These are phyloP conservation scores for Leptinotarsa undecemlineata DNA, from an alignment of 1,140 invertebrate species.

Conservation along the genomic window DNA sequence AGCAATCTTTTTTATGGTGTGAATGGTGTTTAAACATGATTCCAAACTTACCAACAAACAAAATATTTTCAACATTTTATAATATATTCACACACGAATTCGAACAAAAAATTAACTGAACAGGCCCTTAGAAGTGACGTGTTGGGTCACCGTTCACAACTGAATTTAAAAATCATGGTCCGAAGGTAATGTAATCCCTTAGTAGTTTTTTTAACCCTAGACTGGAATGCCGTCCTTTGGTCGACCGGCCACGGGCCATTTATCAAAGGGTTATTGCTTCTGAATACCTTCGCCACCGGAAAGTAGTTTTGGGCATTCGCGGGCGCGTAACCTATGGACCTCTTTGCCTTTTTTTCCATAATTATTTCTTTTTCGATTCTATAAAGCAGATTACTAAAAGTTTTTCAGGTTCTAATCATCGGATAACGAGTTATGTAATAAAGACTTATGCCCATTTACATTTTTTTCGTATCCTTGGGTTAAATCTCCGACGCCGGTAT, in stretches of 20 bases:
- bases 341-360: not conserved
- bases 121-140: too few relatives aligned
- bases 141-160: not conserved
- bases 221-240: constrained; percentile 39
- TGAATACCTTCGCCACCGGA: constrained; percentile 11
- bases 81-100: too few relatives aligned
- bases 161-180: constrained; percentile 50
- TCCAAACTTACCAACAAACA: constrained; percentile 12
- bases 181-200: constrained; percentile 49
- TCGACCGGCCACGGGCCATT: not conserved
- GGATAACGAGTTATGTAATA: constrained; percentile 11
- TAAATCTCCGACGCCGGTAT: not conserved
- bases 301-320: constrained; percentile 8
- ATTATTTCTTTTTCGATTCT: not conserved
- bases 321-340: not conserved
- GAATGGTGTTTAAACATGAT: too few relatives aligned
- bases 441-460: not conserved
- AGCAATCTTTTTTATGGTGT: too few relatives aligned
- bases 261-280: constrained; percentile 23
- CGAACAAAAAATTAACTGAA: too few relatives aligned
- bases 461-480: not conserved
- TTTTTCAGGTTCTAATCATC: constrained; percentile 17
- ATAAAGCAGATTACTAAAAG: not conserved
- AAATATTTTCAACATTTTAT: not conserved
- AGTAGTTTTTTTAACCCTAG: constrained; percentile 55